Base-by-base conservation (phyloP, 1,140 invertebrate genomes). In the Nasonia longicornis region DNA sequence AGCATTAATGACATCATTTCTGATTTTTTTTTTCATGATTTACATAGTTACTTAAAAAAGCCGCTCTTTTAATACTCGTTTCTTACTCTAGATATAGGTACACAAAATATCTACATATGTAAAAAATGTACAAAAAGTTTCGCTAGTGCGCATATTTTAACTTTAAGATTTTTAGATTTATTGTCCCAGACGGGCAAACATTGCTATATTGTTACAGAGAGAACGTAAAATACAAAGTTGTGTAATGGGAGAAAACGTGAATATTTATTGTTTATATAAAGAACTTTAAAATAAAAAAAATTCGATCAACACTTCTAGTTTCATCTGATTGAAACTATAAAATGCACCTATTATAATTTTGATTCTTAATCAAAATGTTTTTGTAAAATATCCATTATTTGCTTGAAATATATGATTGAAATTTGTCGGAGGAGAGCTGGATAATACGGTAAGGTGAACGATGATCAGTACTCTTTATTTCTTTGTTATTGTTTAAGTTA, bases 91-190 rank as follows among this genome's bases (percentile, higher is more conserved):
- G 29, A 78, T n/a, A 26, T 77, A 78, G 58, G 38, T 22, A n/a
- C 69, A 76, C 45, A 16, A 74, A 12, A 7, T 63, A 42, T 45
- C 8, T 26, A 48, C 42, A 3, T 69, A 58, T 81, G 80, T 81
- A 81, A 77, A 81, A 80, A 81, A 71, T 82, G 80, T 82, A 82
- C 70, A 78, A 82, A 81, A 82, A 67, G 1, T 78, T 58, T 70
- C 72, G 45, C 73, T 67, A 80, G 66, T 42, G 26, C 31, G 31
- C 48, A 77, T 66, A 45, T 48, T 66, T 77, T 81, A 77, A 77
- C 31, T 14, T 77, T 76, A 81, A 77, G 69, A 38, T 63, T 77
- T 64, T 77, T 81, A 77, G 58, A 73, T 77, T 48, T 81, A 81
- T n/a, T 38, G n/a, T 70, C 58, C 11, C 74, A 80, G 73, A 20